Evolutionary conservation across 2,888 invertebrate species (phyloP).

Genomic region (Chrysomela aeneicollis): DNA sequence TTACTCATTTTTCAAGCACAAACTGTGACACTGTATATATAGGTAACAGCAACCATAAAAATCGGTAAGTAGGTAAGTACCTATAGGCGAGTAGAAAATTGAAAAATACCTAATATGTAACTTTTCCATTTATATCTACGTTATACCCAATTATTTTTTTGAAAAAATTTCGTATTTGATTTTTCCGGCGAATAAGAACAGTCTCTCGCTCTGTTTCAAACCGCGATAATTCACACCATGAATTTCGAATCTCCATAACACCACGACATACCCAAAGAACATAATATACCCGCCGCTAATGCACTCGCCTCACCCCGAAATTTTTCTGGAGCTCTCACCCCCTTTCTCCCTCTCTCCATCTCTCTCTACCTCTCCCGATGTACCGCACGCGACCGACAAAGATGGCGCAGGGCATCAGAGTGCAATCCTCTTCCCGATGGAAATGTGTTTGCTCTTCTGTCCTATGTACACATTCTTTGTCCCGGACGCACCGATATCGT

Average conservation of each 20-base stretch:
- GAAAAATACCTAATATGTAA: too few species aligned
- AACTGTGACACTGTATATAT: too few species aligned
- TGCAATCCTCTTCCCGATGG: constrained; percentile 54
- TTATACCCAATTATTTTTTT: too few species aligned
- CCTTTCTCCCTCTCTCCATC: constrained; percentile 16
- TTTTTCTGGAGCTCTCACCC: constrained; percentile 14
- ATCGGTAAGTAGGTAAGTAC: too few species aligned
- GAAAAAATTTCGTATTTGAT: too few species aligned
- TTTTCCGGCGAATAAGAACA: too few species aligned
- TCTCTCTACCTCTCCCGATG: constrained; percentile 4
- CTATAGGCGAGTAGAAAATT: too few species aligned
- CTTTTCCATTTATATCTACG: too few species aligned
- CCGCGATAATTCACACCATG: background rate
- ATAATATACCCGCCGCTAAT: constrained; percentile 47
- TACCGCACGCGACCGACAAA: constrained; percentile 26
- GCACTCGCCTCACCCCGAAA: constrained; percentile 44
- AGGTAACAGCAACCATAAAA: too few species aligned
- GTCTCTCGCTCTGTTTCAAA: too few species aligned
- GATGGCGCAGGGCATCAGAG: constrained; percentile 42
- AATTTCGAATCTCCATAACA: background rate
- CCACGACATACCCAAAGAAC: constrained; percentile 20
- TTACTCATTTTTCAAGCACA: too few species aligned
- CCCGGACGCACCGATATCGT: constrained; percentile 60
- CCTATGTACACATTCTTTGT: constrained; percentile 63
- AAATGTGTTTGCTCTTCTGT: constrained; percentile 61